Conservation (phyloP, 2,888 invertebrate genomes). For the Monoplex corrugatus region DNA sequence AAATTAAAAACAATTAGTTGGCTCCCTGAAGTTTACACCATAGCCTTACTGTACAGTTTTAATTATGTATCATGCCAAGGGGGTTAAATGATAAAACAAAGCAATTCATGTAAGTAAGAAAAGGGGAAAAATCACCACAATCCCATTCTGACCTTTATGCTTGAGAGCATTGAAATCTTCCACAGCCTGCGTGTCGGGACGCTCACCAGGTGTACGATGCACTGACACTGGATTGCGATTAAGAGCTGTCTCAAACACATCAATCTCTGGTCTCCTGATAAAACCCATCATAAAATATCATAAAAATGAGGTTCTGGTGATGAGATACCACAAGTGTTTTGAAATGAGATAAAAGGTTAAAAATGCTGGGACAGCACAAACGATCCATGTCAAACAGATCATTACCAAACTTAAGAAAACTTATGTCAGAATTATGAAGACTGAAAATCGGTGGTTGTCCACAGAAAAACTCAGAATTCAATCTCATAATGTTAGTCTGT, state of each 20-base stretch:
- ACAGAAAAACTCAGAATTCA: too few species aligned
- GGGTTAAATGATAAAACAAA: not conserved
- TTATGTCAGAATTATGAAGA: too few species aligned
- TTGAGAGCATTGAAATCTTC: slow-evolving; percentile 76
- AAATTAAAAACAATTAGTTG: too few species aligned
- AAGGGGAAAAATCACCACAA: too few species aligned
- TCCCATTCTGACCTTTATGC: slow-evolving; percentile 64
- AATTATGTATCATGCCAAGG: too few species aligned
- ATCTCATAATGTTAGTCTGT: too few species aligned
- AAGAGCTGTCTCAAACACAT: slow-evolving; percentile 72
- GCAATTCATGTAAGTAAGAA: not conserved
- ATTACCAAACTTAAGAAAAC: too few species aligned
- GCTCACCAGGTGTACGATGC: slow-evolving; percentile 55
- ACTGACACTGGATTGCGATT: slow-evolving; percentile 64
- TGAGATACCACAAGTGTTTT: not conserved
- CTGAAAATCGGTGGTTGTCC: too few species aligned
- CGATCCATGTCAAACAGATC: too few species aligned
- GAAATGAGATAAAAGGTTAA: not conserved
- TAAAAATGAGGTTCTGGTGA: not conserved
- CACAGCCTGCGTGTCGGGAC: slow-evolving; percentile 64
- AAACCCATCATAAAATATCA: not conserved
- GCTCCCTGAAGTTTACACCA: too few species aligned
- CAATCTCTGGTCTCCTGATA: slow-evolving; percentile 56
- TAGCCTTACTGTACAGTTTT: too few species aligned
- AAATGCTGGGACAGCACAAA: too few species aligned